Base-by-base conservation (phyloP, 2,888 invertebrate species). In the Eubasilissa splendida region DNA sequence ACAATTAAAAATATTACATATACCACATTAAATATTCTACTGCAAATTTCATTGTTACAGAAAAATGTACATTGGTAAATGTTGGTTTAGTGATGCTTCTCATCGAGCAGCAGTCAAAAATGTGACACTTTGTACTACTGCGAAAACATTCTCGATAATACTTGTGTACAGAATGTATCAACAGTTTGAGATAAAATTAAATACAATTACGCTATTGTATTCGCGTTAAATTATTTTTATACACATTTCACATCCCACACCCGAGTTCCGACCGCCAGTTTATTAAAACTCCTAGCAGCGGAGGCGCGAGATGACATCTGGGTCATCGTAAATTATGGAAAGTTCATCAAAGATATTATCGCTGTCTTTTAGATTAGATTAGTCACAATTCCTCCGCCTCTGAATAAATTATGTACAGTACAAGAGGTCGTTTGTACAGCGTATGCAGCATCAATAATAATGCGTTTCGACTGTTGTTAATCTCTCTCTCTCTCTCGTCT, bases 161-260 rank as follows among this genome's bases (percentile, higher is more conserved):
- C 42, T 42, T 7, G 42, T 42, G 4, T 42, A 42, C 42, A 42
- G 42, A 42, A 42, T 60, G 8, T 14, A 53, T 22, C 9, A 22
- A n/a, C 60, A 60, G 60, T 60, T 42, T 60, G 22, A 53, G 68
- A 54, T 70, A 54, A 70, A 70, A 54, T 70, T 70, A 70, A 22
- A 70, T 53, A 70, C 70, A 70, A 70, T 70, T 70, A 70, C 70
- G 53, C 54, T 52, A 70, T 70, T 70, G 54, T 70, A 70, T 70
- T 70, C 70, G 14, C 10, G 52, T 70, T 52, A 33, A 73, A 73
- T 73, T 73, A 54, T 73, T 73, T 73, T 58, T 73, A 53, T 53
- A 70, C 22, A 73, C 58, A 73, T 33, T 33, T 33, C 42, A 5
- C 71, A 58, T 9, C 71, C 58, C 58, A 58, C 71, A 73, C n/a